Evolutionary conservation across 2,888 invertebrate genomes (phyloP), one percentile per base, ranked within the genome.

Genomic region (Cremastinae sp.): DNA sequence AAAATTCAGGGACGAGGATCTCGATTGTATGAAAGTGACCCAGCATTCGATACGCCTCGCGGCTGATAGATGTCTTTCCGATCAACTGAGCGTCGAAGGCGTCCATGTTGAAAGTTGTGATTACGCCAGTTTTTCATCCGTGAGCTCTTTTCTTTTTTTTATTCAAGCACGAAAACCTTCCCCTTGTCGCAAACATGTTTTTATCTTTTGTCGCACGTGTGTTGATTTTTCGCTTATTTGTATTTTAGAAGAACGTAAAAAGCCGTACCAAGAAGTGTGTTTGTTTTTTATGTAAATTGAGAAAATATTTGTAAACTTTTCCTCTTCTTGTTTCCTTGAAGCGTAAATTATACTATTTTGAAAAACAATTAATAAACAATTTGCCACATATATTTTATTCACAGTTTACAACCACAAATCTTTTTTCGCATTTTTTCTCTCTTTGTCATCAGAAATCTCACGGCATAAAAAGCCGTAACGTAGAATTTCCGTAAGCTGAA

Each of bases 61-160:
- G 75, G 79, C 78, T 81, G 84, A 84, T 84, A 83, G 78, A 83
- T 79, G 78, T 77, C 71, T 49, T 51, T 65, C 65, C 74, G 68
- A 76, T 76, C 73, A 73, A 76, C 76, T 59, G 69, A 71, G 59
- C 71, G 73, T 72, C 71, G 76, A 76, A 75, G 64, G 61, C 78
- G 74, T 65, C 77, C 77, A 73, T 80, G 78, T 64, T 66, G 75
- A 78, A 78, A 78, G 78, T 80, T 80, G 74, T 75, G 76, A 76
- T 78, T 78, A 70, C 78, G 58, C 66, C 72, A 76, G 72, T 80
- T 78, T 80, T 76, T 78, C 79, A 80, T 75, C 62, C 28, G 2
- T 2, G 28, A 28, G 28, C 28, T 45, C 45, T 39, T 16, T 56
- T 37, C 35, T 12, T 53, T 14, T 12, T 10, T 58, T 18, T 49